Evolutionary conservation across 2,113 vertebrate species (phyloP).

Genomic region (Verasper variegatus): DNA sequence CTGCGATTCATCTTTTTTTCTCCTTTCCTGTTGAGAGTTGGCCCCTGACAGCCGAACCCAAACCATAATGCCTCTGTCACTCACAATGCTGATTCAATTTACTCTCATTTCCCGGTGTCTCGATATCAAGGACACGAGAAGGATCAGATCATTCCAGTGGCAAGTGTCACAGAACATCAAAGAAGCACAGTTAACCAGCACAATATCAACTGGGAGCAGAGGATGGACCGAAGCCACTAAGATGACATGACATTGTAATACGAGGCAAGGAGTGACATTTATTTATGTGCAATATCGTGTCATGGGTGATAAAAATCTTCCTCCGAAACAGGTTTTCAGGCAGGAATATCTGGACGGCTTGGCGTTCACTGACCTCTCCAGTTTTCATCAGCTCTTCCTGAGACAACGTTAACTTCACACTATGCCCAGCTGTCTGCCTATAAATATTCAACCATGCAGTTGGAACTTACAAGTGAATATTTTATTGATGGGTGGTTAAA

Average conservation of each 20-base stretch:
- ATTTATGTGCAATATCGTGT: slow-evolving; percentile 22
- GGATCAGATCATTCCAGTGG: slow-evolving; percentile 40
- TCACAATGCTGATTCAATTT: slow-evolving; percentile 66
- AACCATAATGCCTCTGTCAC: slow-evolving; percentile 64
- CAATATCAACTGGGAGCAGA: slow-evolving; percentile 32
- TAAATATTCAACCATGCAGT: slow-evolving; percentile 56
- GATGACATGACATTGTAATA: slow-evolving; percentile 19
- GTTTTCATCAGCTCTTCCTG: neutral
- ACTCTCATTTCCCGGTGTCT: slow-evolving; percentile 58
- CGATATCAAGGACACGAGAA: slow-evolving; percentile 53
- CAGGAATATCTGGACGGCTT: neutral
- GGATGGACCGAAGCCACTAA: neutral
- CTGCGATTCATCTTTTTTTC: slow-evolving; percentile 21
- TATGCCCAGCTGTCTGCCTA: neutral
- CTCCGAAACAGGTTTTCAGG: slow-evolving; percentile 1
- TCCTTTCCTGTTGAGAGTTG: slow-evolving; percentile 12
- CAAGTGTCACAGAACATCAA: slow-evolving; percentile 39
- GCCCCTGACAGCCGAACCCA: slow-evolving; percentile 19
- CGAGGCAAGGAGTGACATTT: slow-evolving; percentile 23
- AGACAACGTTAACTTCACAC: slow-evolving; percentile 14
- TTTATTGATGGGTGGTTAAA: slow-evolving; percentile 62
- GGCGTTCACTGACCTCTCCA: slow-evolving; percentile 1
- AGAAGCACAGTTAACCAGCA: slow-evolving; percentile 23
- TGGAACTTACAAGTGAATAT: slow-evolving; percentile 48
- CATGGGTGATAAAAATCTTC: slow-evolving; percentile 12